Evolutionary conservation across 2,797 vertebrate species (phyloP).

Genomic region (Crypturellus tataupa): DNA sequence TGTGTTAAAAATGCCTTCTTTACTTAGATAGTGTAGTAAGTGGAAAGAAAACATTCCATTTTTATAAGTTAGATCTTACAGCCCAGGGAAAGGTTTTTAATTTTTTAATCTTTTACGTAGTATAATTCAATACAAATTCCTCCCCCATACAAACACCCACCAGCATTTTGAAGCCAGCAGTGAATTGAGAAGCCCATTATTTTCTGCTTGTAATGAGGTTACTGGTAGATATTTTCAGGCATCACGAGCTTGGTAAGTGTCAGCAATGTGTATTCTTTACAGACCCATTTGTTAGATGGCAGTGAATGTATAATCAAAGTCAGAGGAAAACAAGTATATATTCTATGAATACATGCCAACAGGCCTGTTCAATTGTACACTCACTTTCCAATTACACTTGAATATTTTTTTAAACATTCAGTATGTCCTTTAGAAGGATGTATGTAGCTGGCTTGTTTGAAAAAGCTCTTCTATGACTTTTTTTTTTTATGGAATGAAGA

Average conservation of each 20-base stretch:
- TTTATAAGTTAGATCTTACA: background rate
- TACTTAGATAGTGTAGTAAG: background rate
- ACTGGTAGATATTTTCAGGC: background rate
- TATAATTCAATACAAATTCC: background rate
- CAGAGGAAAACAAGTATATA: background rate
- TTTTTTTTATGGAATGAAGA: background rate
- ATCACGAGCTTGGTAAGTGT: background rate
- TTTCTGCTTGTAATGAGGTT: background rate
- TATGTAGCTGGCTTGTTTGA: background rate
- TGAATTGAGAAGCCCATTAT: background rate
- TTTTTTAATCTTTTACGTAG: background rate
- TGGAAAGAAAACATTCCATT: background rate
- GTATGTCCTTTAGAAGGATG: background rate
- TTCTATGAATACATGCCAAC: background rate
- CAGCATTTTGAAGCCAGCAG: background rate
- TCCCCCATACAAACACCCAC: background rate
- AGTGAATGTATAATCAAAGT: background rate
- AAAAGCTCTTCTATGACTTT: background rate
- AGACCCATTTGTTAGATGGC: background rate
- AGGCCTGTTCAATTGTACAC: background rate
- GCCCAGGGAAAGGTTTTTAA: background rate
- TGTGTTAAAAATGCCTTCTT: background rate
- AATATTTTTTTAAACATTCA: background rate
- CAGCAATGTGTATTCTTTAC: accelerated
- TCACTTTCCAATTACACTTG: background rate